Evolutionary conservation across 2,888 invertebrate genomes (phyloP).

Genomic region (Argyra leucocephala): DNA sequence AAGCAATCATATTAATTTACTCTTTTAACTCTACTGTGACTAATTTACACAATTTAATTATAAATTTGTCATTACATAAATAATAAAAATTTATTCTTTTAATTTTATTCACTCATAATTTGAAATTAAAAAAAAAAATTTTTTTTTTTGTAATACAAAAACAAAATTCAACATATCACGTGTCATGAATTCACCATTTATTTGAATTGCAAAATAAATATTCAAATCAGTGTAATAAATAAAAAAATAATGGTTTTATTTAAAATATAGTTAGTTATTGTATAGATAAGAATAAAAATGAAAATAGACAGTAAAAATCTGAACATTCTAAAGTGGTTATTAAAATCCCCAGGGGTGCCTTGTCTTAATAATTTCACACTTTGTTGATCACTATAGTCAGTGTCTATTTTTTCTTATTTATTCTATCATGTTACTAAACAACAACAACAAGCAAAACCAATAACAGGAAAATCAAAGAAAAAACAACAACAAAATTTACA

Average conservation of each 20-base stretch:
- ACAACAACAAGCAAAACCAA: too few relatives aligned
- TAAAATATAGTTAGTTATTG: background rate
- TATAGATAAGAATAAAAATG: background rate
- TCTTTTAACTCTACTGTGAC: background rate
- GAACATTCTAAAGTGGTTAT: constrained; percentile 2
- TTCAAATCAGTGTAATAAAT: background rate
- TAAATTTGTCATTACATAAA: background rate
- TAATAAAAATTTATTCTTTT: background rate
- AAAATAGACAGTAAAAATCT: background rate
- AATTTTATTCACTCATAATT: background rate
- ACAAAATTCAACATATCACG: background rate
- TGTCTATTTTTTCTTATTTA: constrained; percentile 5
- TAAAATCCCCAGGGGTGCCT: constrained; percentile 10
- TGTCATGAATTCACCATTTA: background rate
- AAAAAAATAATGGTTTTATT: background rate
- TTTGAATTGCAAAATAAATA: background rate
- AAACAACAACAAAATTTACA: too few relatives aligned
- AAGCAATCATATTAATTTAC: too few relatives aligned
- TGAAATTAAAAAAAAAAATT: background rate
- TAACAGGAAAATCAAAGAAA: too few relatives aligned
- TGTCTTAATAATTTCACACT: constrained; percentile 21
- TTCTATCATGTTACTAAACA: background rate
- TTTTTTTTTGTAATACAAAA: background rate
- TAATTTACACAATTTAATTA: constrained; percentile 6
- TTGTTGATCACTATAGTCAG: constrained; percentile 17